These are phyloP conservation scores for Agonopterix alstromeriana DNA, from an alignment of 2,888 invertebrate genomes.

Conservation along the genomic window DNA sequence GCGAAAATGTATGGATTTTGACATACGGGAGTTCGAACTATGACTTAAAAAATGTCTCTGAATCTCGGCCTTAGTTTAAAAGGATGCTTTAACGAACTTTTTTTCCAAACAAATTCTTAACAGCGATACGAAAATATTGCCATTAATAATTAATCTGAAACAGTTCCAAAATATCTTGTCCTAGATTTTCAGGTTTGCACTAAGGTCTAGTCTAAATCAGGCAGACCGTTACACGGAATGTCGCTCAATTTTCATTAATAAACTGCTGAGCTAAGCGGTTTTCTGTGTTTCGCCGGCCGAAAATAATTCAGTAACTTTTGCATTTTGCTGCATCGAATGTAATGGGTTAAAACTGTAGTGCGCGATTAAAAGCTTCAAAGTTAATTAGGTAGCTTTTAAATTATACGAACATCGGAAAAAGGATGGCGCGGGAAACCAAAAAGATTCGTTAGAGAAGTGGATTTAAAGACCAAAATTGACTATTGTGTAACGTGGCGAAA, in stretches of 20 bases:
- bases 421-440: too few species aligned
- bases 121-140: too few species aligned
- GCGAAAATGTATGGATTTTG: too few species aligned
- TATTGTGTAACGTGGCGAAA: too few species aligned
- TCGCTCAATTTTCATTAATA: constrained; percentile 75
- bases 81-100: too few species aligned
- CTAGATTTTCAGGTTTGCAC: constrained; percentile 43
- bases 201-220: constrained; percentile 55
- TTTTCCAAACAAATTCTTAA: too few species aligned
- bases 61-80: too few species aligned
- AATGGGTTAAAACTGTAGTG: constrained; percentile 15
- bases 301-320: constrained; percentile 37
- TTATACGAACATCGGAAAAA: constrained; percentile 3
- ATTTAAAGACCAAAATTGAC: too few species aligned
- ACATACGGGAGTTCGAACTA: too few species aligned
- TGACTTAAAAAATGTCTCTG: too few species aligned
- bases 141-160: neutral
- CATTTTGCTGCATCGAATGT: constrained; percentile 29
- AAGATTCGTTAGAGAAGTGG: too few species aligned
- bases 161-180: constrained; percentile 49
- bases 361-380: constrained; percentile 10
- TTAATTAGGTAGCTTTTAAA: constrained; percentile 5
- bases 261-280: constrained; percentile 67
- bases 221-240: constrained; percentile 49
- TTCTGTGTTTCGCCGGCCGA: constrained; percentile 57